phyloP scores from a whole-genome alignment of 2,888 invertebrate species.

The Auanema freiburgensis region DNA sequence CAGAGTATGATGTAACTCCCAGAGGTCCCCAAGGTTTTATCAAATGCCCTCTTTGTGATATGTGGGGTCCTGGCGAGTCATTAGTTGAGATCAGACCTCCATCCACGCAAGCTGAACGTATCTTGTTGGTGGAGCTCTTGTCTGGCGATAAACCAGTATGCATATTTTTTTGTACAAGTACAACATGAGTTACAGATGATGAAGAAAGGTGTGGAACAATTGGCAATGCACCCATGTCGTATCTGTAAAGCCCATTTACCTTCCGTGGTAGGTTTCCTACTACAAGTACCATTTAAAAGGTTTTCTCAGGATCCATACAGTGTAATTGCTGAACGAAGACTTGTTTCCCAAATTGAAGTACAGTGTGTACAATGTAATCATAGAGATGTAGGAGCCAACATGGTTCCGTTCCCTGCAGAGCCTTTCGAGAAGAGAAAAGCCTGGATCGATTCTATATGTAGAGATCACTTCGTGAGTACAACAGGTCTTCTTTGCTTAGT shows the following conservation, averaged over 20 bases:
- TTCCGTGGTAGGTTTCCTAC: neutral
- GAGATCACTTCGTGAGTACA: conserved; percentile 25
- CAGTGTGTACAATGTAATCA: conserved; percentile 38
- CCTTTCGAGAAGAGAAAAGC: conserved; percentile 23
- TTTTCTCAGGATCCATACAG: conserved; percentile 23
- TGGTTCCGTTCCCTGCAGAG: conserved; percentile 36
- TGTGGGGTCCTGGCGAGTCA: conserved; percentile 23
- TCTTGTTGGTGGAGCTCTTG: conserved; percentile 17
- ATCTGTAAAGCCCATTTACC: conserved; percentile 20
- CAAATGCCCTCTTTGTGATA: conserved; percentile 39
- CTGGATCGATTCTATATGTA: conserved; percentile 39
- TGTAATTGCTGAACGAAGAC: conserved; percentile 36
- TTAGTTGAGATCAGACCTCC: conserved; percentile 19
- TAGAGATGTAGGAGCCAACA: conserved; percentile 23
- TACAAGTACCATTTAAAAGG: neutral
- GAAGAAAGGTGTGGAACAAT: conserved; percentile 22
- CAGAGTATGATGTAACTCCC: conserved; percentile 36
- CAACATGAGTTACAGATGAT: conserved; percentile 8
- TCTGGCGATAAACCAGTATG: conserved; percentile 17
- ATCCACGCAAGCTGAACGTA: conserved; percentile 13
- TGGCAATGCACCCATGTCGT: conserved; percentile 14
- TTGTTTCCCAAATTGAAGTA: conserved; percentile 24
- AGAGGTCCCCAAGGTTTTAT: conserved; percentile 35
- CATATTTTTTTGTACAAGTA: neutral
- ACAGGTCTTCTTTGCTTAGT: too few species aligned